These are phyloP conservation scores for Uromys caudimaculatus DNA, from an alignment of 2,797 vertebrate genomes.

Conservation along the genomic window DNA sequence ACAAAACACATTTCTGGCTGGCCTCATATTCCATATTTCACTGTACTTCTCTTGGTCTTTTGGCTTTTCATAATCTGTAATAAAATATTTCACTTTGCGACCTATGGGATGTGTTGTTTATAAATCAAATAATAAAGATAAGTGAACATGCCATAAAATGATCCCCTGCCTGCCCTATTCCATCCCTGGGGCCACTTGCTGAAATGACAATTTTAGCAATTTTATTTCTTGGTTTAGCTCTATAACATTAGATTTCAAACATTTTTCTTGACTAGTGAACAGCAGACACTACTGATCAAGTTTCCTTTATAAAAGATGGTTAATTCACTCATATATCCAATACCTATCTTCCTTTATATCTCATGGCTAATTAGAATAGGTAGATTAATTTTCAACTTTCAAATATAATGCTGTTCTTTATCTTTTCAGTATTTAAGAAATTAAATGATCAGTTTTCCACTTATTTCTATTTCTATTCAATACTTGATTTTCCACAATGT, in stretches of 20 bases:
- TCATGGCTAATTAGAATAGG: background rate
- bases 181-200: no score
- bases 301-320: background rate
- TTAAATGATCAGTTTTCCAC: background rate
- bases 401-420: background rate
- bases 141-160: background rate
- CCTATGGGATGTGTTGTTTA: background rate
- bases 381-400: background rate
- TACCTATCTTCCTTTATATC: background rate
- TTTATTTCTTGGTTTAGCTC: background rate
- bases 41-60: background rate
- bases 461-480: background rate
- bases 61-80: background rate
- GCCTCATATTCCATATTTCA: background rate
- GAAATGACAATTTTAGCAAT: background rate
- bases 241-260: background rate
- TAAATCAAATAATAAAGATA: background rate
- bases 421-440: background rate
- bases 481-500: background rate
- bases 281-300: background rate
- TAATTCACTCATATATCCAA: background rate
- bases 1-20: background rate
- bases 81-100: background rate
- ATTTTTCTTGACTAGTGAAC: background rate
- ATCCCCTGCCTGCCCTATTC: background rate